Evolutionary conservation across 2,113 vertebrate species (phyloP), one percentile per base, ranked within the genome.

Genomic region (Eidolon helvum): DNA sequence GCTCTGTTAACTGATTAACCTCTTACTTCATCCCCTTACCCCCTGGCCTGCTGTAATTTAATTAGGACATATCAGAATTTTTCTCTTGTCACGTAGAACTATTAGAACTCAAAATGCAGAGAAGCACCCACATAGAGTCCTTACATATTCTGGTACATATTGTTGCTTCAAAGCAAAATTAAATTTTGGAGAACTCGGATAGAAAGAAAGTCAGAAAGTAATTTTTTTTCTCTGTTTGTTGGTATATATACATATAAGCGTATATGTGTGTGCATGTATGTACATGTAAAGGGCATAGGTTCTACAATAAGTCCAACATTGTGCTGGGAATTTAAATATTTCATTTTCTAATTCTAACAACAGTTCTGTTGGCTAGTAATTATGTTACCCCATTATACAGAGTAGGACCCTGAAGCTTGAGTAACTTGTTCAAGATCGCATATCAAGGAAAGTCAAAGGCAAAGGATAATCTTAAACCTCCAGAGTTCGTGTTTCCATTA

Each of bases 141-240:
- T 28, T 45, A 40, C 14, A 82, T n/a, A n/a, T 84, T 10, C 33
- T 40, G 38, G 24, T 40, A 77, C 85, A 38, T 50, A 22, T 68
- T 65, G 24, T 86, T 61, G 0, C 55, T 96, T 86, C 35, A 40
- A 91, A 92, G 48, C 35, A 94, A 30, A 94, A 87, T 90, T 85
- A 79, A 72, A 21, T 84, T 72, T 82, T 74, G 57, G 80, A 55
- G 11, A 94, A 79, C 15, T 65, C 26, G 48, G 35, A 16, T 21
- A 72, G 50, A 75, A 95, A 74, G 12, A 74, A 48, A 28, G 55
- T 48, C 21, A 65, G 43, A 82, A 95, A 53, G 30, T 21, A 40
- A 75, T 55, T 7, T 21, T 78, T 74, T 45, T 45, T 24, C 10
- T 33, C 43, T 80, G 16, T 90, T 85, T 74, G 33, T 45, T 22